A percentile compares a stretch with the other conserved stretches of the same genome.
Conservation (phyloP, 2,113 vertebrate species). For the Acrocephalus arundinaceus region DNA sequence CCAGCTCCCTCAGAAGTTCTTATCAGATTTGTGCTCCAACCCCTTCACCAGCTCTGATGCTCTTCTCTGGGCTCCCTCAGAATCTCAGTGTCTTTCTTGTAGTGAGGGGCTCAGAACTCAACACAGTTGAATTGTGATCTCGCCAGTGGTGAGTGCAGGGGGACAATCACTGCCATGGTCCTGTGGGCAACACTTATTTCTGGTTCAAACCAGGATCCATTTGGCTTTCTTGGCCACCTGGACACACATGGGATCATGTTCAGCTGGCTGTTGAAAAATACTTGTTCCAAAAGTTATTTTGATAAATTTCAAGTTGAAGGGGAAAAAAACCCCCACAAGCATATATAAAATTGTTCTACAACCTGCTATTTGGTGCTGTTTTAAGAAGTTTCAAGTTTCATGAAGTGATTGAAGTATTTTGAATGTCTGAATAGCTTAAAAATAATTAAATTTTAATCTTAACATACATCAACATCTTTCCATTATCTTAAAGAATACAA, state of each 20-base stretch:
- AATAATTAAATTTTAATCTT: not conserved
- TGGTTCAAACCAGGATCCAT: not conserved
- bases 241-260: not conserved
- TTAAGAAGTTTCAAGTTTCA: not conserved
- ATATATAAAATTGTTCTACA: not conserved
- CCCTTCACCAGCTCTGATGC: not conserved
- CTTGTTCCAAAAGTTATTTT: not conserved
- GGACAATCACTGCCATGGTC: not conserved
- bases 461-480: not conserved
- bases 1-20: not conserved
- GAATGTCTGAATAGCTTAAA: not conserved
- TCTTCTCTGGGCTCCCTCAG: not conserved
- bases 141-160: not conserved
- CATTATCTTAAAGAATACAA: not conserved
- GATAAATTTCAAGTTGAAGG: not conserved
- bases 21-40: not conserved
- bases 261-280: not conserved
- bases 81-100: not conserved
- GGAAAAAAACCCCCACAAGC: rapidly evolving
- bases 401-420: not conserved
- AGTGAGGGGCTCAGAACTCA: not conserved
- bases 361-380: not conserved
- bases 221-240: not conserved
- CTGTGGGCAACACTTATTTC: not conserved
- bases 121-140: rapidly evolving